phyloP scores from a whole-genome alignment of 2,113 vertebrate genomes.

The Mastomys natalensis region DNA sequence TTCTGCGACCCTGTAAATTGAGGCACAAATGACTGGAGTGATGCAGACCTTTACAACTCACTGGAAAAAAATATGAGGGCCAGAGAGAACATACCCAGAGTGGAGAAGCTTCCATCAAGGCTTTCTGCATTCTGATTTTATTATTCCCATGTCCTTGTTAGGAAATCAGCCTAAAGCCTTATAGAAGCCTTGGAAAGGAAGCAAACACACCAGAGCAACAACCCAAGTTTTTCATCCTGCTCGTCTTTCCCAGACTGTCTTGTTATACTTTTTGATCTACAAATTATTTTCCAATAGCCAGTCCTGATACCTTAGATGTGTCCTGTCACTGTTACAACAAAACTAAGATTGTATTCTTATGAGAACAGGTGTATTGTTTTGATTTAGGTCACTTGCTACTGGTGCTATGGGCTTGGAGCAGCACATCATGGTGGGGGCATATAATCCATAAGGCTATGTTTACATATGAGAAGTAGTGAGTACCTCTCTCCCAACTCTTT shows the following conservation, averaged over 20 bases:
- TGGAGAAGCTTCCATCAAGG: neutral
- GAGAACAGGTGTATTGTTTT: neutral
- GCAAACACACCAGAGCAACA: neutral
- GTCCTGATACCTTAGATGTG: neutral
- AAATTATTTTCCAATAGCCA: neutral
- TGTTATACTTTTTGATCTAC: neutral
- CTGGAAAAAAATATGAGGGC: neutral
- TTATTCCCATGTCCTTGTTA: neutral
- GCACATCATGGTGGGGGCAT: neutral
- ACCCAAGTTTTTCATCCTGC: neutral
- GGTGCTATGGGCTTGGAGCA: neutral
- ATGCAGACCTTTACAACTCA: neutral
- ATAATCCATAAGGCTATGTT: neutral
- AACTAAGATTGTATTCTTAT: neutral
- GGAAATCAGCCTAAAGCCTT: neutral
- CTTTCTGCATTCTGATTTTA: neutral
- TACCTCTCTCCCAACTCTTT: neutral
- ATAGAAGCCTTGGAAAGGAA: neutral
- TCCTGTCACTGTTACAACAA: neutral
- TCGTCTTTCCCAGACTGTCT: neutral
- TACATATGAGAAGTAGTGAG: no score
- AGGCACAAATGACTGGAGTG: neutral
- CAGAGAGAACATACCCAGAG: neutral
- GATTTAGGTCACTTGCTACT: neutral
- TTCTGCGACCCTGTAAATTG: neutral